Evolutionary conservation across 1,140 invertebrate species (phyloP), one percentile per base, ranked within the genome.

Genomic region (Tyrophagus putrescentiae): DNA sequence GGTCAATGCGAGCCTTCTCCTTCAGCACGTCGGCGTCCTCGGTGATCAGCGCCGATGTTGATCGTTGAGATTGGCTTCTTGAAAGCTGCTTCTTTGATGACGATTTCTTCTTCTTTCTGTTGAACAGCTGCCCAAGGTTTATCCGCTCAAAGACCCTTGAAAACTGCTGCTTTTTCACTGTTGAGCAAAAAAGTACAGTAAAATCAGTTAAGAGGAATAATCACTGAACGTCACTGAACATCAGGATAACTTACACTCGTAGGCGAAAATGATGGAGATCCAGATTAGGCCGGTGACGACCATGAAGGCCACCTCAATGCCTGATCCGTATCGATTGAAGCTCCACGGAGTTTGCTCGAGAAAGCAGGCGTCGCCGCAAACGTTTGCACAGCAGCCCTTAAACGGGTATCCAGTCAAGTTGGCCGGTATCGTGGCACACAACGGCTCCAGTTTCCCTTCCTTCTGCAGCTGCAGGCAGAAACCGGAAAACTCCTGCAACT

Each of bases 1-100:
- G 28, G 7, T 54, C 52, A 33, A 79, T 74, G 48, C 73, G 62
- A 9, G 72, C 63, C 44, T 71, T 69, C 64, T 79, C 77, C 18
- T 57, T 64, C 3, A 66, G 66, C 3, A 79, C 78, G 25, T 31
- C 52, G 7, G 18, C 6, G 18, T 48, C 28, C 25, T 32, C 52
- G 16, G 6, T 54, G 7, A 32, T 54, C 25, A 41, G 9, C 52
- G 45, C 9, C n/a, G n/a, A n/a, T n/a, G n/a, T n/a, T n/a, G n/a
- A n/a, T 50, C 9, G 45, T 9, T 50, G 45, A 11, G 45, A 9
- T 50, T 21, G 45, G 21, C 9, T 9, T 11, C n/a, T 54, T 54
- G 52, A 5, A 7, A 6, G 5, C n/a, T 18, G 7, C n/a, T 54
- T 27, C 18, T 54, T 54, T 27, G 7, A 6, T 11, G 6, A n/a